Percentiles rank a stretch among this genome's conserved stretches.
Evolutionary conservation across 1,140 invertebrate species (phyloP).

Genomic region (Atta texana): DNA sequence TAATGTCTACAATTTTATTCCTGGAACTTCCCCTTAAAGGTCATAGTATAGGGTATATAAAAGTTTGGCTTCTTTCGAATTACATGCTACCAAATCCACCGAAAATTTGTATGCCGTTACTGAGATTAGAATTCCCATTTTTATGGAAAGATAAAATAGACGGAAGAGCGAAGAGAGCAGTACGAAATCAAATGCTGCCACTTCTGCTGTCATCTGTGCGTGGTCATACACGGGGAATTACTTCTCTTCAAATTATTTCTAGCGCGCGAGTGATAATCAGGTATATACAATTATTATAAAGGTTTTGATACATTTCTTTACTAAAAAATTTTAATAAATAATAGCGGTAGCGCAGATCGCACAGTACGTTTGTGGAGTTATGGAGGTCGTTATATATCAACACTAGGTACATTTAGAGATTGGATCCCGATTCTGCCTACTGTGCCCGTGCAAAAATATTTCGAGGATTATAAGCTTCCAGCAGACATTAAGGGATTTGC

Average conservation of each 20-base stretch:
- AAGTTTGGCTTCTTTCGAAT: slow-evolving; percentile 90
- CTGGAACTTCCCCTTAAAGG: slow-evolving; percentile 75
- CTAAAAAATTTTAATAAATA: slow-evolving; percentile 70
- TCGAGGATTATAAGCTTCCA: slow-evolving; percentile 86
- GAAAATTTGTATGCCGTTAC: slow-evolving; percentile 86
- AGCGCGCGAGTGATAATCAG: slow-evolving; percentile 87
- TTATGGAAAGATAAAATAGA: slow-evolving; percentile 88
- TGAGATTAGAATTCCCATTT: slow-evolving; percentile 90
- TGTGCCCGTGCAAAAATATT: slow-evolving; percentile 79
- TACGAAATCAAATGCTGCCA: slow-evolving; percentile 88
- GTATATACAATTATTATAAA: slow-evolving; percentile 79
- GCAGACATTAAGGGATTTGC: slow-evolving; percentile 89
- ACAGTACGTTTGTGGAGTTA: slow-evolving; percentile 90
- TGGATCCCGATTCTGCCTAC: slow-evolving; percentile 87
- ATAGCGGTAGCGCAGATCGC: slow-evolving; percentile 91
- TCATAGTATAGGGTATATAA: slow-evolving; percentile 90
- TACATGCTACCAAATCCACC: slow-evolving; percentile 82
- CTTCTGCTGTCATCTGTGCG: slow-evolving; percentile 86
- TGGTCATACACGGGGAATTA: slow-evolving; percentile 77
- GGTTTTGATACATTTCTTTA: not conserved
- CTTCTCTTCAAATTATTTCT: slow-evolving; percentile 77
- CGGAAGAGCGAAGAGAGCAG: slow-evolving; percentile 88
- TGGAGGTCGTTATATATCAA: slow-evolving; percentile 89
- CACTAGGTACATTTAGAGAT: slow-evolving; percentile 88
- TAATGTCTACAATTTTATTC: not conserved